Evolutionary conservation across 2,888 invertebrate species (phyloP).

Genomic region (Eupithecia tripunctaria): DNA sequence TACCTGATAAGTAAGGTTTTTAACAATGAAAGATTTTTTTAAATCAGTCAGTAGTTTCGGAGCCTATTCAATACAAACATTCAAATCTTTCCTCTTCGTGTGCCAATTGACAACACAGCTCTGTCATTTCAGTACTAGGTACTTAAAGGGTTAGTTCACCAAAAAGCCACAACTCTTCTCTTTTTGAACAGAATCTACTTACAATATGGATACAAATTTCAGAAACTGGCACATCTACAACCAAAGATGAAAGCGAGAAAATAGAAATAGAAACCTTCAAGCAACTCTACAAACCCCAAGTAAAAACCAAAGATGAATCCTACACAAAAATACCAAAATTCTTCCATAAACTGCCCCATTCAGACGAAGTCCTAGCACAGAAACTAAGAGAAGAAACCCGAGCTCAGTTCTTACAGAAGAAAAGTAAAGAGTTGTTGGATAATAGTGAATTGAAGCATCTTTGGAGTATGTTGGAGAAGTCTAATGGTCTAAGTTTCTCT

Average conservation of each 20-base stretch:
- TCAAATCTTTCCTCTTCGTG: too few species aligned
- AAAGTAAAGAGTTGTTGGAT: constrained; percentile 92
- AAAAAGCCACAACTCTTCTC: too few species aligned
- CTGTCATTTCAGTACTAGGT: too few species aligned
- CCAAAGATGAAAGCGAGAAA: constrained; percentile 76
- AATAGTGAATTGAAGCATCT: constrained; percentile 94
- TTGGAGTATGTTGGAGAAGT: constrained; percentile 93
- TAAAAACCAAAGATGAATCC: constrained; percentile 77
- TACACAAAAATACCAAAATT: constrained; percentile 89
- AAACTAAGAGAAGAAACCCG: constrained; percentile 95
- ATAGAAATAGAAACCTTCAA: constrained; percentile 84
- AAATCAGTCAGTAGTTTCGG: too few species aligned
- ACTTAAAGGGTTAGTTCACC: too few species aligned
- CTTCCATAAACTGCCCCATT: constrained; percentile 90
- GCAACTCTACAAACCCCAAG: constrained; percentile 80
- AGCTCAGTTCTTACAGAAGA: constrained; percentile 93
- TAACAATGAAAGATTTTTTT: too few species aligned
- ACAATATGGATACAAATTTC: constrained; percentile 13
- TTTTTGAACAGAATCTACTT: too few species aligned
- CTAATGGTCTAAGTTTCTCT: constrained; percentile 90
- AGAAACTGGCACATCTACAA: constrained; percentile 72
- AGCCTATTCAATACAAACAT: too few species aligned
- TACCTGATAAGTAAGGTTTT: too few species aligned
- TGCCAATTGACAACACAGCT: too few species aligned
- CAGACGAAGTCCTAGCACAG: constrained; percentile 90